Conservation (phyloP, 2,113 vertebrate genomes). For the Pedionomus torquatus region DNA sequence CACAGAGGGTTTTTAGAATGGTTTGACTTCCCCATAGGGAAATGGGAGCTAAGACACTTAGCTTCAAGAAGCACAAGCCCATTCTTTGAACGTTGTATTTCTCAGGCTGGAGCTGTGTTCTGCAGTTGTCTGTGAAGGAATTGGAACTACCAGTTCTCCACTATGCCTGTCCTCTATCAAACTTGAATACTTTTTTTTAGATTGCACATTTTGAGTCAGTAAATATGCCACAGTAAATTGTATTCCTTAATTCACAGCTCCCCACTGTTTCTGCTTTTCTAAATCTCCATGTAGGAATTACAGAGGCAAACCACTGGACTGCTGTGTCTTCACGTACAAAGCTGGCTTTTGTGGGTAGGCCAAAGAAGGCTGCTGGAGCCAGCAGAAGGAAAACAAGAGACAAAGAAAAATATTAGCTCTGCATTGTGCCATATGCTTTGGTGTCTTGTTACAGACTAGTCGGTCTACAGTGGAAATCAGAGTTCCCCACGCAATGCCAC, state of each 20-base stretch:
- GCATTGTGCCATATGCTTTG: neutral
- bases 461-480: neutral
- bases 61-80: neutral
- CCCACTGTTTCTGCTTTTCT: neutral
- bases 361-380: neutral
- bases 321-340: neutral
- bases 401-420: slow-evolving; percentile 14
- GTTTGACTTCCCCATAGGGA: neutral
- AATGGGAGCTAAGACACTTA: neutral
- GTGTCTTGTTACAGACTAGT: neutral
- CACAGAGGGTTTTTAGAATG: neutral
- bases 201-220: neutral
- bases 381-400: neutral
- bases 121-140: neutral
- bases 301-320: neutral
- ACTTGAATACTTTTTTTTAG: neutral
- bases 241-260: neutral
- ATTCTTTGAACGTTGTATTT: neutral
- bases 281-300: neutral
- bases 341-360: neutral
- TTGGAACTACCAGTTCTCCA: neutral
- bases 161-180: neutral
- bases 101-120: too few relatives aligned
- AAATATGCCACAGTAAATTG: neutral
- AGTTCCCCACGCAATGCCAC: neutral